A percentile compares a stretch with the other conserved stretches of the same genome.
Evolutionary conservation across 2,797 vertebrate genomes (phyloP).

Genomic region (Gouania willdenowi): DNA sequence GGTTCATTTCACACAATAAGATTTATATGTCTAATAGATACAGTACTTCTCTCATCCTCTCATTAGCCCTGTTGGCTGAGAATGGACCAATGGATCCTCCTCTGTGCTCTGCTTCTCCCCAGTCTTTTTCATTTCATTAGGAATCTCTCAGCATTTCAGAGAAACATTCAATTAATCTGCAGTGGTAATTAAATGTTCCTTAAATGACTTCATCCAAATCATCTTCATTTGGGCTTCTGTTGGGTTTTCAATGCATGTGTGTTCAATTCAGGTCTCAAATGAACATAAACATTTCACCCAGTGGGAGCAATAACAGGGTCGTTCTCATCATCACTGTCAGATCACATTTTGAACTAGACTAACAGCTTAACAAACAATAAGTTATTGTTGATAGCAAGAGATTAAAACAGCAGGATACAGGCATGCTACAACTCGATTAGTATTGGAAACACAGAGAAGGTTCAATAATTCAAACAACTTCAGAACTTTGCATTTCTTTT

Average conservation of each 20-base stretch:
- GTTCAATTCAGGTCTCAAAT: constrained; percentile 48
- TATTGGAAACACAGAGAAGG: constrained; percentile 1
- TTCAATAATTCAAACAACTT: constrained; percentile 19
- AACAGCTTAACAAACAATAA: constrained; percentile 37
- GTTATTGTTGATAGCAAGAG: constrained; percentile 38
- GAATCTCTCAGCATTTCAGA: constrained; percentile 70
- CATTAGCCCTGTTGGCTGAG: constrained; percentile 16
- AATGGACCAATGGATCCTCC: constrained; percentile 20
- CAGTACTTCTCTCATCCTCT: constrained; percentile 19
- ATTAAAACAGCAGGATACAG: constrained; percentile 26
- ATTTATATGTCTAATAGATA: constrained; percentile 25
- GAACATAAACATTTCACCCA: constrained; percentile 52
- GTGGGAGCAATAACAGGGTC: constrained; percentile 53
- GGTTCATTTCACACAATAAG: constrained; percentile 27
- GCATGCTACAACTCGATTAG: constrained; percentile 21
- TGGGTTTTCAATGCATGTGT: constrained; percentile 50
- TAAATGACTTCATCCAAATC: constrained; percentile 73
- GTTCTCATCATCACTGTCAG: constrained; percentile 49
- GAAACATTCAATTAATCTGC: constrained; percentile 72
- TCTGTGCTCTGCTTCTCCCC: constrained; percentile 35
- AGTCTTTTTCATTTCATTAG: constrained; percentile 65
- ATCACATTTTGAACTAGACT: constrained; percentile 64
- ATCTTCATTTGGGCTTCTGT: constrained; percentile 63
- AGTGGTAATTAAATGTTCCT: constrained; percentile 73
- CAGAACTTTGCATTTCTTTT: constrained; percentile 25